phyloP scores from a whole-genome alignment of 2,797 vertebrate genomes.

The Neostethus bicornis region DNA sequence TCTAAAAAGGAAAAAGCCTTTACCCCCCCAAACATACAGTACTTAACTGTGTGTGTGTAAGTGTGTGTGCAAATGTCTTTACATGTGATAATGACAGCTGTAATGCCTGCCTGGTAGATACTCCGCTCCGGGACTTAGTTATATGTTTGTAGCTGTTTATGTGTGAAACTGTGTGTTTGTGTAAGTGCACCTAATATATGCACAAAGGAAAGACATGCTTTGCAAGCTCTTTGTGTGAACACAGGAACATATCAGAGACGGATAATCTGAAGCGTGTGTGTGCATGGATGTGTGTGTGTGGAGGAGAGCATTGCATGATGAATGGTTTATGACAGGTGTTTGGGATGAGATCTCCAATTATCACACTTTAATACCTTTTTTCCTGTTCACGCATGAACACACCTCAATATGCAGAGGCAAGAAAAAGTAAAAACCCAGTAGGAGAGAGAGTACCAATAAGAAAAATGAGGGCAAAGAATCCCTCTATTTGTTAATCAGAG shows the following conservation, averaged over 20 bases:
- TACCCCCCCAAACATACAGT: slow-evolving; percentile 43
- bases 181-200: slow-evolving; percentile 32
- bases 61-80: slow-evolving; percentile 49
- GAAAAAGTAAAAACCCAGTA: slow-evolving; percentile 12
- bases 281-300: slow-evolving; percentile 24
- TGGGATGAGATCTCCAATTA: slow-evolving; percentile 68
- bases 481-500: slow-evolving; percentile 1
- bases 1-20: slow-evolving; percentile 56
- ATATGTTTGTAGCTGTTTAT: slow-evolving; percentile 49
- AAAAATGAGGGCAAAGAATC: neutral
- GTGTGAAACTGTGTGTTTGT: slow-evolving; percentile 39
- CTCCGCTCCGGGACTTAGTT: slow-evolving; percentile 63
- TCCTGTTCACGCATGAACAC: slow-evolving; percentile 48
- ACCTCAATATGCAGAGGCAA: slow-evolving; percentile 22
- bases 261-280: slow-evolving; percentile 53
- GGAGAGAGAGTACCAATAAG: neutral
- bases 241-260: slow-evolving; percentile 45
- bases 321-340: slow-evolving; percentile 57
- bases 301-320: slow-evolving; percentile 43
- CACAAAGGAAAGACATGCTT: slow-evolving; percentile 37
- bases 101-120: slow-evolving; percentile 69
- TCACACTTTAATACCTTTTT: slow-evolving; percentile 68
- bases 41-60: slow-evolving; percentile 45
- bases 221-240: slow-evolving; percentile 54
- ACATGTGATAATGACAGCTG: slow-evolving; percentile 76